Evolutionary conservation across 2,113 vertebrate species (phyloP).

Genomic region (Brevimyrus niger): DNA sequence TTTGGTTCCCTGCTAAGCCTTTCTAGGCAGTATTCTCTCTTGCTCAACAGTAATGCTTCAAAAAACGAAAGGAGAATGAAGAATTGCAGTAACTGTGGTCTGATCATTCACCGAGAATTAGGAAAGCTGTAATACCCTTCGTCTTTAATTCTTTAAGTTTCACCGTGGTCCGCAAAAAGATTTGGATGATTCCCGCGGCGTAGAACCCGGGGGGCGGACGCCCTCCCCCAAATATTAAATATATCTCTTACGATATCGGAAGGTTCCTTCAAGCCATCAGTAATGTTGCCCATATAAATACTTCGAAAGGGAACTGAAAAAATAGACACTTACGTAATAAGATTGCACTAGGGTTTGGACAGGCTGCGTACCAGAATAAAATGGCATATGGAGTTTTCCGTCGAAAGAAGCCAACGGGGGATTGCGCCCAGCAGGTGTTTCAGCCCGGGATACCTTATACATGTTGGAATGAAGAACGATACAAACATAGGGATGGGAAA

Average conservation of each 20-base stretch:
- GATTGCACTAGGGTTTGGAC: background rate
- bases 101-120: background rate
- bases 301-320: background rate
- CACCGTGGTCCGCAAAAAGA: background rate
- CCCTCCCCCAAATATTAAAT: background rate
- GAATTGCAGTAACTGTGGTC: background rate
- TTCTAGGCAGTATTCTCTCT: constrained; percentile 22
- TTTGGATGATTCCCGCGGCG: background rate
- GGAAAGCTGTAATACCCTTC: background rate
- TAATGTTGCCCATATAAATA: background rate
- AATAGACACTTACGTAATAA: background rate
- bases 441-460: background rate
- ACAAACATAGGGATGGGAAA: background rate
- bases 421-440: background rate
- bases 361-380: background rate
- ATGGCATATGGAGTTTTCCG: background rate
- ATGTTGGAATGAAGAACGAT: background rate
- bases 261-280: background rate
- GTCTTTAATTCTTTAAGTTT: background rate
- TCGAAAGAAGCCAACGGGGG: background rate
- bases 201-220: background rate
- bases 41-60: constrained; percentile 6
- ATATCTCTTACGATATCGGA: background rate
- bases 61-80: background rate
- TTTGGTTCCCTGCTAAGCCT: constrained; percentile 19